These are phyloP conservation scores for Penaeus indicus DNA, from an alignment of 1,140 invertebrate genomes.

Conservation along the genomic window DNA sequence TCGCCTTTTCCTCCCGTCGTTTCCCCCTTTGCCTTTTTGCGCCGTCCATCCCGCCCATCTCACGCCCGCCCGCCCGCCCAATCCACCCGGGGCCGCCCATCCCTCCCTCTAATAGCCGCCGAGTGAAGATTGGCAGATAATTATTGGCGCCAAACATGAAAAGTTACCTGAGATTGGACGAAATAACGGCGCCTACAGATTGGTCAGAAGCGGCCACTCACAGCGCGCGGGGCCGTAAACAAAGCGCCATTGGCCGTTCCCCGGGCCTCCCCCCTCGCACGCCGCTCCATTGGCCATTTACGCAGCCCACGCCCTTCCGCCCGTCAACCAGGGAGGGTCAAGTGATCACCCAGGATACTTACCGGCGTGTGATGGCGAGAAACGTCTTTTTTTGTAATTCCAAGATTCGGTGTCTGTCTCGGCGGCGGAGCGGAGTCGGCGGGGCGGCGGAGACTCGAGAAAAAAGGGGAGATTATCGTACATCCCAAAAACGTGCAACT, in stretches of 20 bases:
- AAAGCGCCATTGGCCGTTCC: conserved; percentile 58
- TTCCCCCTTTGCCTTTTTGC: not conserved
- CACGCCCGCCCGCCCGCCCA: too few relatives aligned
- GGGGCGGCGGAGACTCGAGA: too few relatives aligned
- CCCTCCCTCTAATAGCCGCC: conserved; percentile 30
- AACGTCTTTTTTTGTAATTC: too few relatives aligned
- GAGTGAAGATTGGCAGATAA: conserved; percentile 63
- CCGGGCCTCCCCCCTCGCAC: conserved; percentile 5
- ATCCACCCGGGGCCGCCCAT: not conserved
- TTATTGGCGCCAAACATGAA: conserved; percentile 64
- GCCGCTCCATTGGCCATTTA: conserved; percentile 34
- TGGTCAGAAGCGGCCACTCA: conserved; percentile 62
- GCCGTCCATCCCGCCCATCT: not conserved
- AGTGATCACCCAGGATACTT: too few relatives aligned
- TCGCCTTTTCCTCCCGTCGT: not conserved
- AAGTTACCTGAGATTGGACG: conserved; percentile 64
- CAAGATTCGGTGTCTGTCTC: too few relatives aligned
- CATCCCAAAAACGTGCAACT: too few relatives aligned
- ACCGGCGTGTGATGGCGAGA: too few relatives aligned
- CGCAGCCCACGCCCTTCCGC: not conserved
- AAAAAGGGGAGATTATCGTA: too few relatives aligned
- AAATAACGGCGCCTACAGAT: conserved; percentile 64
- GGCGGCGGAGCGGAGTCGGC: too few relatives aligned
- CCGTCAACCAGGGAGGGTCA: too few relatives aligned
- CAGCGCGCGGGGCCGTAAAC: conserved; percentile 58